Conservation (phyloP, 2,888 invertebrate genomes). For the Drosophila algonquin region DNA sequence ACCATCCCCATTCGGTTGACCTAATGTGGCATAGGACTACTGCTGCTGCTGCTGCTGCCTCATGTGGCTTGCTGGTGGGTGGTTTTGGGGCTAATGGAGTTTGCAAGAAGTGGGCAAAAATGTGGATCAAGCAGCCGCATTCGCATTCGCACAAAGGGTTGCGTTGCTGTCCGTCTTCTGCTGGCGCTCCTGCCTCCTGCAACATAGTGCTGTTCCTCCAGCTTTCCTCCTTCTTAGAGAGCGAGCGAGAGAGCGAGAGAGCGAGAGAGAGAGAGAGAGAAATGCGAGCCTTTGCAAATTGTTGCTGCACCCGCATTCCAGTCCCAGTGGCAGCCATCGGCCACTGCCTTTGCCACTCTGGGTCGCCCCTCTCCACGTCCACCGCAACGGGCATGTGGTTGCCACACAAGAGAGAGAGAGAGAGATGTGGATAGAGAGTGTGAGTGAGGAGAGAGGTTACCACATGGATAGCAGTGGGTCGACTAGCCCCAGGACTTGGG, state of each 20-base stretch:
- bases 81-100: constrained; percentile 65
- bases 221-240: background rate
- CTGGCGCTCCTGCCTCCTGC: background rate
- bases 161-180: constrained; percentile 19
- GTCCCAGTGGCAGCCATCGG: background rate
- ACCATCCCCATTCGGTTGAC: constrained; percentile 13
- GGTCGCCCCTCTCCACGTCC: background rate
- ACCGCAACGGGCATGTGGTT: constrained; percentile 62
- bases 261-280: constrained; percentile 21
- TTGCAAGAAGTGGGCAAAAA: constrained; percentile 52
- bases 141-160: constrained; percentile 57
- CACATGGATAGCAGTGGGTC: constrained; percentile 42
- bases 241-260: background rate
- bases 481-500: constrained; percentile 54
- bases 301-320: constrained; percentile 37
- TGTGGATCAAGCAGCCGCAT: constrained; percentile 64
- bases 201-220: background rate
- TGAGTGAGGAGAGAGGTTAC: constrained; percentile 10
- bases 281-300: constrained; percentile 68
- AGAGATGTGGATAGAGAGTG: constrained; percentile 17
- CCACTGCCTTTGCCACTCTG: constrained; percentile 22
- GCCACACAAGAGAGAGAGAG: constrained; percentile 22
- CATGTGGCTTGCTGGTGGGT: constrained; percentile 14
- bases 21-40: constrained; percentile 26
- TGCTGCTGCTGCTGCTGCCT: constrained; percentile 12